Evolutionary conservation across 2,113 vertebrate species (phyloP), one percentile per base, ranked within the genome.

Genomic region (Rhadina sibilatrix): DNA sequence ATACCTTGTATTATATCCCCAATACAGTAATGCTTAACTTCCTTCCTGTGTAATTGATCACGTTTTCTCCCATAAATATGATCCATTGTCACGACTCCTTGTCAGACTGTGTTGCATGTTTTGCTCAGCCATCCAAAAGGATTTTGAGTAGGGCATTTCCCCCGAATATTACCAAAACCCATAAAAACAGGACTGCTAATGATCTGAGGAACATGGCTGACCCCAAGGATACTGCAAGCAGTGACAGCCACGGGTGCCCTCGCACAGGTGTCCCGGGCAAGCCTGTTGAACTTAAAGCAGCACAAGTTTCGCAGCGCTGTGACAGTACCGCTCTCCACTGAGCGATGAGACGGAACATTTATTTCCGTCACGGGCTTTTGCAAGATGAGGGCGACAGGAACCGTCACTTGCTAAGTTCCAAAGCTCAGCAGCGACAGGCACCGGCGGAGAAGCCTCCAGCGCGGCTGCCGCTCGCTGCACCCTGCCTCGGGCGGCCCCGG

Each of bases 71-170:
- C 10, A 44, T 46, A 52, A 35, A 61, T 12, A 15, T 0, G 40
- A 70, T 7, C 49, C 42, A 30, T 4, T 4, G 10, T 46, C 19
- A 16, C 1, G 5, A 52, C 15, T n/a, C 57, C 22, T 35, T 10
- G 22, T 8, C 27, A 49, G 22, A 7, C 35, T 5, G 12, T 15
- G 15, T 0, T 5, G 14, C 22, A 4, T 4, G 1, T 23, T 83
- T 56, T 4, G 24, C 64, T 61, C 42, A 6, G 25, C 54, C 35
- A 33, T 18, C 30, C 31, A 5, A 75, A 63, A 14, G n/a, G 22
- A 40, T 88, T 93, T 12, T 2, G 31, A 46, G 42, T 7, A 1
- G 8, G 44, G 57, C 9, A 61, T n/a, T 71, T 46, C 12, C 33
- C 28, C 15, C 3, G 3, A 37, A 4, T n/a, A 52, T 20, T 37